A percentile compares a stretch with the other conserved stretches of the same genome.
Conservation (phyloP, 2,888 invertebrate genomes). For the Drosophila quasianomalipes region DNA sequence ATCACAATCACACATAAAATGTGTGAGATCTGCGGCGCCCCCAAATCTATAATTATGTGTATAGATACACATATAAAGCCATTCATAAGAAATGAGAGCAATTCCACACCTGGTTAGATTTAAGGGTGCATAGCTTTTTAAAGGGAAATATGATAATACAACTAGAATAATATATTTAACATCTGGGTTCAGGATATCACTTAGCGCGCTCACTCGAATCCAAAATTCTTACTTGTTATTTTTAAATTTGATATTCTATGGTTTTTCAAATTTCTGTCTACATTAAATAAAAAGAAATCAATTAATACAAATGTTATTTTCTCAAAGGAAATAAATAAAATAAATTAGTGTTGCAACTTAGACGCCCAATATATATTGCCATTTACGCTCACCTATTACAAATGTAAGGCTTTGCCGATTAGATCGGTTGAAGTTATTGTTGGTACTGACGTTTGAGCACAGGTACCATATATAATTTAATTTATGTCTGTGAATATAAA, state of each 20-base stretch:
- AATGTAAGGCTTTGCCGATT: not conserved
- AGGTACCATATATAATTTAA: not conserved
- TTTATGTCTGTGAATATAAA: not conserved
- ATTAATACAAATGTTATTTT: not conserved
- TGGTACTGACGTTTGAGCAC: not conserved
- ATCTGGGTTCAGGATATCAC: not conserved
- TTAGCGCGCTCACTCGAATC: not conserved
- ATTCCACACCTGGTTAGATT: not conserved
- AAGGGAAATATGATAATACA: not conserved
- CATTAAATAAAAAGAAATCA: not conserved
- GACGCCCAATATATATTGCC: not conserved
- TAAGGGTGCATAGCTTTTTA: not conserved
- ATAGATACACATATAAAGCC: not conserved
- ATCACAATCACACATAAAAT: not conserved
- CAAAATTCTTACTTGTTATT: not conserved
- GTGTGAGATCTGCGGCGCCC: not conserved
- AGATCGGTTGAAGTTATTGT: not conserved
- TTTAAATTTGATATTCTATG: too few relatives aligned
- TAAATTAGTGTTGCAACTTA: not conserved
- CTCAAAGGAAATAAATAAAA: not conserved
- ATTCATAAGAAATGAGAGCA: not conserved
- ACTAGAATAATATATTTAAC: not conserved
- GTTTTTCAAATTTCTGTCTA: not conserved
- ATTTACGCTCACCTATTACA: not conserved
- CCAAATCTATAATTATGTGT: not conserved